phyloP scores from a whole-genome alignment of 37 sponge, comb jelly and placozoan species.

The Spongilla lacustris region DNA sequence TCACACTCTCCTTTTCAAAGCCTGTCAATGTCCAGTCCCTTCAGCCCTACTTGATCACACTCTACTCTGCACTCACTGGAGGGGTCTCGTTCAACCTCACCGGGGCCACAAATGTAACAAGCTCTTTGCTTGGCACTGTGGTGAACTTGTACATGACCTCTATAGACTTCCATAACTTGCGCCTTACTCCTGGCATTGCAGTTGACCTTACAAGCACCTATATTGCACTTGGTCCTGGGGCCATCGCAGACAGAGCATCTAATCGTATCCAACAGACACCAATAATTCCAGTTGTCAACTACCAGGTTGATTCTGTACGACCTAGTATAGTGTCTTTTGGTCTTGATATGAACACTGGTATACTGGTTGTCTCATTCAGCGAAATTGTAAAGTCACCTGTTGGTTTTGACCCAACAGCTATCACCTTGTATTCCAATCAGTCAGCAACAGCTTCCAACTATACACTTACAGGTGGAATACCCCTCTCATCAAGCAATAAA shows the following conservation, averaged over 20 bases:
- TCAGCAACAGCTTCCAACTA: conserved; percentile 24
- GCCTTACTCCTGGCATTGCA: conserved; percentile 16
- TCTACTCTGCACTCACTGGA: conserved; percentile 43
- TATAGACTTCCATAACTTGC: conserved; percentile 30
- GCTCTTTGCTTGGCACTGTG: conserved; percentile 16
- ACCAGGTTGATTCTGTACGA: conserved; percentile 59
- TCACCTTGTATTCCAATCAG: conserved; percentile 41
- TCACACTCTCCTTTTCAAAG: conserved; percentile 83
- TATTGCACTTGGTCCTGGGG: conserved; percentile 50
- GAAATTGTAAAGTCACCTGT: conserved; percentile 68
- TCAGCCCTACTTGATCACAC: conserved; percentile 44
- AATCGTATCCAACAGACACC: conserved; percentile 59
- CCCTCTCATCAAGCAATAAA: conserved; percentile 9
- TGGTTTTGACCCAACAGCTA: conserved; percentile 30
- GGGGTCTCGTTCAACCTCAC: conserved; percentile 58
- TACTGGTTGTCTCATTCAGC: conserved; percentile 73
- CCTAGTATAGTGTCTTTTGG: conserved; percentile 56
- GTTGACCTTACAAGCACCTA: conserved; percentile 30
- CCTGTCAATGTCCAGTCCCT: conserved; percentile 57
- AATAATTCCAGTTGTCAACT: conserved; percentile 29
- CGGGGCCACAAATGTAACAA: conserved; percentile 51
- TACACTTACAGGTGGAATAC: conserved; percentile 54
- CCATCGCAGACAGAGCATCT: conserved; percentile 70
- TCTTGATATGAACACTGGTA: conserved; percentile 79
- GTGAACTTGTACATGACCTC: conserved; percentile 33